Percentiles rank a stretch among this genome's conserved stretches.
These are phyloP conservation scores for Oeneis ivallda DNA, from an alignment of 2,888 invertebrate species.

Conservation along the genomic window DNA sequence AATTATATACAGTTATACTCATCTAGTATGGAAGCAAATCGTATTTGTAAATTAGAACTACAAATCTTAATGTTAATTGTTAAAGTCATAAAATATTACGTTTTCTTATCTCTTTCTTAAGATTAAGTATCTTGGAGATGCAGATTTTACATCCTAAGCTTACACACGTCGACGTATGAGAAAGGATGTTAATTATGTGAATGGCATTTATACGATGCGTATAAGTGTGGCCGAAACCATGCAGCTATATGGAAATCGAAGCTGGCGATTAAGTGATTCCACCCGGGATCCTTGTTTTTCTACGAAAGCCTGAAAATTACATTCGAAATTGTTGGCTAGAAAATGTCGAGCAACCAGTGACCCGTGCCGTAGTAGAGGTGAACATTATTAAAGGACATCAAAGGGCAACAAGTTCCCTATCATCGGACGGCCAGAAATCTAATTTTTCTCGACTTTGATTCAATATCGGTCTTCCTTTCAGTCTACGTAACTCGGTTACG, in stretches of 20 bases:
- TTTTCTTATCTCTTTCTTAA: slow-evolving; percentile 41
- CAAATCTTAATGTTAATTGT: slow-evolving; percentile 15
- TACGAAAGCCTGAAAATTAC: neutral
- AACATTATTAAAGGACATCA: slow-evolving; percentile 64
- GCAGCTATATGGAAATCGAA: no score
- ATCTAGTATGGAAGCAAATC: slow-evolving; percentile 20
- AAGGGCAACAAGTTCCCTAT: slow-evolving; percentile 58
- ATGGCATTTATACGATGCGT: no score
- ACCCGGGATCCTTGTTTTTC: no score
- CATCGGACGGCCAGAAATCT: slow-evolving; percentile 54
- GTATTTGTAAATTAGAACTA: slow-evolving; percentile 18
- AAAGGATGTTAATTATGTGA: no score
- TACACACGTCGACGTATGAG: no score
- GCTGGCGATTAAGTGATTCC: no score
- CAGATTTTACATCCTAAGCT: no score
- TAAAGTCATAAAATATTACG: neutral
- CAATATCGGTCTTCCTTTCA: slow-evolving; percentile 44
- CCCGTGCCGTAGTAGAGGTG: slow-evolving; percentile 50
- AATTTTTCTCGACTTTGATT: slow-evolving; percentile 68
- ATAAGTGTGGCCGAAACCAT: no score
- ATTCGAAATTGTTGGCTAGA: neutral
- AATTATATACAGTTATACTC: slow-evolving; percentile 37
- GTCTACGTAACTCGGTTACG: slow-evolving; percentile 53
- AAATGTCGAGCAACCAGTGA: slow-evolving; percentile 31
- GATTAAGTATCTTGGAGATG: slow-evolving; percentile 20